Percentiles rank a stretch among this genome's conserved stretches.
Conservation (phyloP, 1,140 invertebrate species). For the Drosophila tani region DNA sequence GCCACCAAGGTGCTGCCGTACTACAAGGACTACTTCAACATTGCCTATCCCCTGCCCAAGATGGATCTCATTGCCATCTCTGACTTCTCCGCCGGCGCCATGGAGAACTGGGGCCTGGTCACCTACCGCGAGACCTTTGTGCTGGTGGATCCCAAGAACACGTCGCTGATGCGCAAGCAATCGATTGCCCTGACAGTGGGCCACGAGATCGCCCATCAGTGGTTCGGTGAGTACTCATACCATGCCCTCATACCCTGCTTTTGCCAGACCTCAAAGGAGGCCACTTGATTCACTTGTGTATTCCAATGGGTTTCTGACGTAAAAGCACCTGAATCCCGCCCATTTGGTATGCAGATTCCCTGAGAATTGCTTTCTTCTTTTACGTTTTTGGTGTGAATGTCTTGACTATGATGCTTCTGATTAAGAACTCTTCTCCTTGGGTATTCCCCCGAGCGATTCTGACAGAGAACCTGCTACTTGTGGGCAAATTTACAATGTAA, state of each 20-base stretch:
- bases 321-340: slow-evolving; percentile 11
- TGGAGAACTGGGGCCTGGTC: slow-evolving; percentile 97
- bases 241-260: neutral
- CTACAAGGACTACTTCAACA: slow-evolving; percentile 97
- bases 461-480: neutral
- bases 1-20: slow-evolving; percentile 94
- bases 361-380: neutral
- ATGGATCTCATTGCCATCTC: slow-evolving; percentile 98
- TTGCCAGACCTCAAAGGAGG: neutral
- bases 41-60: slow-evolving; percentile 98
- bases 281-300: slow-evolving; percentile 8
- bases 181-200: slow-evolving; percentile 94
- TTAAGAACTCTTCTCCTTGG: neutral
- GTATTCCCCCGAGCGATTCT: neutral
- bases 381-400: slow-evolving; percentile 12
- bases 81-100: slow-evolving; percentile 96
- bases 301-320: slow-evolving; percentile 3
- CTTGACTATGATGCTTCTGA: neutral
- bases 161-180: slow-evolving; percentile 93
- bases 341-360: slow-evolving; percentile 28
- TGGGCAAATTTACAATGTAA: too few relatives aligned
- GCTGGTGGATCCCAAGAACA: slow-evolving; percentile 93
- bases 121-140: slow-evolving; percentile 92
- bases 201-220: slow-evolving; percentile 95
- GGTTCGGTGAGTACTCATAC: slow-evolving; percentile 88